phyloP scores from a whole-genome alignment of 2,113 vertebrate genomes.

The Synchiropus splendidus region DNA sequence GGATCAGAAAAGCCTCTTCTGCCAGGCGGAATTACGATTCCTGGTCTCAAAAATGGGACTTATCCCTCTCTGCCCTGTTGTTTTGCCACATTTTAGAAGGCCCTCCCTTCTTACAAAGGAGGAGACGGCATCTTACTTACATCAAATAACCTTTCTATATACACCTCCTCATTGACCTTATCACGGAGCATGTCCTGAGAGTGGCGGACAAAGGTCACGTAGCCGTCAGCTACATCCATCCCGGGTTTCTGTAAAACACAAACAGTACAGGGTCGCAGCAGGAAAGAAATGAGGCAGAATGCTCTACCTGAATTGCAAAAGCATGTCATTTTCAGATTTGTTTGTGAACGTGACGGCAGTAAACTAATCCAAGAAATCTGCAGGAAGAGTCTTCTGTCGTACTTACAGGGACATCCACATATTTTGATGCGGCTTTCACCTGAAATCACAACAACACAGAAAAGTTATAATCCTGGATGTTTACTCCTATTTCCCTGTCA shows the following conservation, averaged over 20 bases:
- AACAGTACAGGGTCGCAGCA: constrained; percentile 11
- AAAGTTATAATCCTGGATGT: no score
- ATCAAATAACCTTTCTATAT: constrained; percentile 99
- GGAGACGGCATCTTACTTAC: constrained; percentile 99
- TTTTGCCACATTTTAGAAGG: constrained; percentile 98
- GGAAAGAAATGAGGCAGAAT: not conserved
- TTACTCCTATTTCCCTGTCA: no score
- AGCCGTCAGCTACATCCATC: constrained; percentile 98
- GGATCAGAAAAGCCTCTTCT: constrained; percentile 43
- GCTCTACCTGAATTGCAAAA: not conserved
- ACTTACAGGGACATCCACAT: constrained; percentile 99
- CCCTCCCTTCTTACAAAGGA: constrained; percentile 82
- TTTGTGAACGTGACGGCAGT: not conserved
- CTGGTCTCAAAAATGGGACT: constrained; percentile 95
- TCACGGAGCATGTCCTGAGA: constrained; percentile 99
- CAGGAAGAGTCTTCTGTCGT: constrained; percentile 9
- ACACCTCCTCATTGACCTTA: constrained; percentile 99
- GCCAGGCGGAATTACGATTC: constrained; percentile 43
- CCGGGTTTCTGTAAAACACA: constrained; percentile 84
- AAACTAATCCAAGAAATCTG: not conserved
- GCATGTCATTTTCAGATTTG: not conserved
- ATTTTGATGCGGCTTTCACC: constrained; percentile 99
- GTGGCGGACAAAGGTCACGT: constrained; percentile 99
- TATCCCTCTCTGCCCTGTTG: constrained; percentile 94
- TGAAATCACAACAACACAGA: constrained; percentile 56